phyloP scores from a whole-genome alignment of 64 coral and sea anemone species.

The Cladopsammia gracilis region DNA sequence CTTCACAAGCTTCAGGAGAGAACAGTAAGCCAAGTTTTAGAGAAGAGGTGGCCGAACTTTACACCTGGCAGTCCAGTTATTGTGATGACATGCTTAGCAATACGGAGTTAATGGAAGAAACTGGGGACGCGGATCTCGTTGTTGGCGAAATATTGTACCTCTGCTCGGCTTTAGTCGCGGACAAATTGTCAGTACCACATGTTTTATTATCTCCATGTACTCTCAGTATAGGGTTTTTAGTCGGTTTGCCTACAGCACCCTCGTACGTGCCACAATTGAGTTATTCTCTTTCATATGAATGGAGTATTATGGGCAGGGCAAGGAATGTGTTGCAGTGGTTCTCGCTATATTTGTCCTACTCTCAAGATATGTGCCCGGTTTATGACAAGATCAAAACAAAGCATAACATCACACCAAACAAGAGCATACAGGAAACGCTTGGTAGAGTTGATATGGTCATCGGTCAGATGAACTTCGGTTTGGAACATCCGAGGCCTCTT shows the following conservation, averaged over 20 bases:
- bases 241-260: constrained; percentile 13
- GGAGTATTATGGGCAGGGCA: constrained; percentile 37
- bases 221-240: background rate
- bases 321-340: constrained; percentile 17
- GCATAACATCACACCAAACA: constrained; percentile 62
- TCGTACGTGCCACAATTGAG: constrained; percentile 37
- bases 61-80: background rate
- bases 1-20: background rate
- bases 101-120: constrained; percentile 11
- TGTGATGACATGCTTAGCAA: constrained; percentile 46
- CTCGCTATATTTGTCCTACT: background rate
- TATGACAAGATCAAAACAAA: constrained; percentile 43
- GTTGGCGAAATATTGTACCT: constrained; percentile 48
- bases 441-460: constrained; percentile 67
- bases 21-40: background rate
- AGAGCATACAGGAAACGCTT: constrained; percentile 50
- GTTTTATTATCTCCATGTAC: constrained; percentile 5
- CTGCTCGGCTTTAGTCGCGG: constrained; percentile 30
- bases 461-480: constrained; percentile 20
- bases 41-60: background rate
- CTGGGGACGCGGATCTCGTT: constrained; percentile 9
- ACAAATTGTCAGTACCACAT: constrained; percentile 43
- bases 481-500: constrained; percentile 56
- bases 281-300: background rate
- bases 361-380: background rate